Evolutionary conservation across 2,888 invertebrate genomes (phyloP), one percentile per base, ranked within the genome.

Genomic region (Drosophila cognata): DNA sequence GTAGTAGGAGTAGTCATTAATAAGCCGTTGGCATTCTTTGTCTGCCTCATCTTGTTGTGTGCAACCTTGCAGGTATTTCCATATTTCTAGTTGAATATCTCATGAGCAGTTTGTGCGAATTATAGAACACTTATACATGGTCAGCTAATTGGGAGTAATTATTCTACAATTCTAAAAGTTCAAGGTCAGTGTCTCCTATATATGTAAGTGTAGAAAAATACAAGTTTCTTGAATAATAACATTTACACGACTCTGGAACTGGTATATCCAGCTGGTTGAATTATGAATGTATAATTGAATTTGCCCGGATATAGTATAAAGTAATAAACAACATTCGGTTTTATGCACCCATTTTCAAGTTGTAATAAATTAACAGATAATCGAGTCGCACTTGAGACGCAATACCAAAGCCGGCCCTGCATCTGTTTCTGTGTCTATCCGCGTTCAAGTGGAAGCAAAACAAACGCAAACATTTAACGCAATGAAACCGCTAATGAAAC

Each of bases 1-100:
- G 57, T 61, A 53, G 43, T 65, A 48, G 35, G 53, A 61, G 56
- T 53, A 31, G 56, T 71, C 67, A 79, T 81, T 77, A 77, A 81
- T 85, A 79, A 85, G 71, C 88, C 76, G 70, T 80, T 75, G 57
- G 51, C 31, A 50, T 64, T 60, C 33, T 50, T 63, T 38, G 21
- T 51, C 35, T 63, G 35, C 35, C 57, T 57, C 31, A 46, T 64
- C 35, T 51, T 51, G 43, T 18, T 48, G 25, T 31, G 55, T 29
- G 35, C 43, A 71, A 79, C 78, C 79, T 78, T 78, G 75, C 13
- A 21, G 31, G 21, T 53, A 36, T 48, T 43, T 43, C n/a, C 43
- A 58, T 41, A 46, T 51, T 71, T 61, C 57, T 16, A 69, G 59
- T 29, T 55, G 7, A 60, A 51, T 55, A 8, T 48, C 25, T 53